Base-by-base conservation (phyloP, 1,140 invertebrate genomes). In the Drosophila orosa region DNA sequence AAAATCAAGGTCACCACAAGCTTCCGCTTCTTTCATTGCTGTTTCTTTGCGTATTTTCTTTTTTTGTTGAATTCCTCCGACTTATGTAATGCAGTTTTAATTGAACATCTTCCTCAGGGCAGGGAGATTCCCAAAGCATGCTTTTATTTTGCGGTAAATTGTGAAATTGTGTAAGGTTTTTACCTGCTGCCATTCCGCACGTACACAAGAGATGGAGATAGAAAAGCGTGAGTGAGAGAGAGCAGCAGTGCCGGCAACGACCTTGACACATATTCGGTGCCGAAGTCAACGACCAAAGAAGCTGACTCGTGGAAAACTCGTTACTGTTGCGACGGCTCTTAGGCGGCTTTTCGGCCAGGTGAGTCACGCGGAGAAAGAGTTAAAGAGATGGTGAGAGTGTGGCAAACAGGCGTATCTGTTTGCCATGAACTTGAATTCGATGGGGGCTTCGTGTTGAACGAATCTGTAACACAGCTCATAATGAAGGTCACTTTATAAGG, bases 51-150 rank as follows among this genome's bases (percentile, higher is more conserved):
- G 10, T 27, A 24, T 62, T 33, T 61, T 22, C 25, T 17, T 31
- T 67, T 59, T 71, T 71, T 55, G 31, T 57, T 45, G 13, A 67
- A 37, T 25, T 42, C 22, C 13, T 39, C 15, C 0, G 3, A 24
- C 42, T 86, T 82, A 74, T 54, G 66, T 68, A 82, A 86, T 84
- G 73, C 73, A 62, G 10, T 66, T 77, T 80, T 77, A 85, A 84
- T 77, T 82, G 68, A 60, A 29, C 50, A 35, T 52, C 39, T 55
- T 39, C 39, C 59, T 15, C 27, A n/a, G 47, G 17, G 3, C 19
- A 29, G 47, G 47, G 29, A 37, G 55, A 69, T 60, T 60, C 29
- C 57, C 10, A 35, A 29, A 27, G 29, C 27, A 59, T 65, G 58
- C 35, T 68, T 55, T 42, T 42, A 47, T 39, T 71, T 71, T 71